Evolutionary conservation across 2,888 invertebrate species (phyloP), one percentile per base, ranked within the genome.

Genomic region (Melanophora roralis): DNA sequence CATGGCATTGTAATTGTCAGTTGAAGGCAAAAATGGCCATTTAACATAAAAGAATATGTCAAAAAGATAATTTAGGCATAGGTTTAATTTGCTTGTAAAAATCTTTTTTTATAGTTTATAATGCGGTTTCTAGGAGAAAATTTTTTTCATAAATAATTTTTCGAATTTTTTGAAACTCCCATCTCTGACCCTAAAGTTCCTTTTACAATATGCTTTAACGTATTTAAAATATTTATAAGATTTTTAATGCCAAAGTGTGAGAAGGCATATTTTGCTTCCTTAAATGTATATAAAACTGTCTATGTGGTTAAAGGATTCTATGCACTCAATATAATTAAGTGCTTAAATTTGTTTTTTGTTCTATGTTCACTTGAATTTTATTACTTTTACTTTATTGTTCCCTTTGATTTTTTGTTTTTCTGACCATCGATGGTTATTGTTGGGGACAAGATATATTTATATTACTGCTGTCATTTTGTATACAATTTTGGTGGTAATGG

Each of bases 311-410:
- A 86, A 86, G 86, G 85, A 87, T 87, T 86, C 86, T 83, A 84
- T 85, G 86, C 87, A 87, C 87, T 87, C 86, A 86, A 87, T 87
- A 86, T 86, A 87, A 87, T 87, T 87, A 87, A 87, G 85, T 86
- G 85, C 84, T 86, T 84, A 84, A 84, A 83, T 83, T 84, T 40
- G 82, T 84, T 83, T 77, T 72, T 62, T 65, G 36, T 23, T 23
- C 21, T 53, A 19, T 53, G 16, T 43, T 2, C 5, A 38, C 16
- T 2, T 16, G 64, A 34, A 65, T 65, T 74, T 78, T 76, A 53
- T 59, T 69, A 19, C 32, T 23, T 8, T 38, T 57, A 36, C 16
- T 62, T 60, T 36, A 16, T 47, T 60, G 49, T 16, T 51, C 23
- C 14, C 51, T 40, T 51, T 71, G 38, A 38, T 57, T 49, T 43